Evolutionary conservation across 1,140 invertebrate genomes (phyloP).

Genomic region (Geopemphigus sp.): DNA sequence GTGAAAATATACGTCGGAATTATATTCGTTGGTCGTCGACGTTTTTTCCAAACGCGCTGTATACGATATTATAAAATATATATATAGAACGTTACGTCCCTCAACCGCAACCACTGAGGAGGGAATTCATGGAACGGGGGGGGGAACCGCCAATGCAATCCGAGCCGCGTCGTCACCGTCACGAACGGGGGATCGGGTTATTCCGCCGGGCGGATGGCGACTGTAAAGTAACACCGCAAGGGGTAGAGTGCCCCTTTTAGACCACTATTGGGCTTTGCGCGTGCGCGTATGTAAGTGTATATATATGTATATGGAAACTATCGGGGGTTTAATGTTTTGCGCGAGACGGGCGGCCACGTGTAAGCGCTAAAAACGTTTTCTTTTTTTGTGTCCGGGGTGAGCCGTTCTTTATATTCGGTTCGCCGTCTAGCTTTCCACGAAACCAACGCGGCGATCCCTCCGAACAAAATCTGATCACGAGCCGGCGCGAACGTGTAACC

Average conservation of each 20-base stretch:
- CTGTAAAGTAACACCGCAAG: constrained; percentile 44
- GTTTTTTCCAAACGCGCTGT: too few relatives aligned
- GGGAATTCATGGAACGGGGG: background rate
- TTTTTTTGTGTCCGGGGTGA: background rate
- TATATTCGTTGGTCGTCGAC: too few relatives aligned
- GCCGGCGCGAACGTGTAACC: background rate
- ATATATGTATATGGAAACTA: background rate
- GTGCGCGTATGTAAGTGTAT: background rate
- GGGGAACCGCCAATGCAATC: constrained; percentile 31
- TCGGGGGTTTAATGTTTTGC: constrained; percentile 23
- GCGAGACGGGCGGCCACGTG: constrained; percentile 33
- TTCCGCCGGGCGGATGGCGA: background rate
- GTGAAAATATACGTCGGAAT: too few relatives aligned
- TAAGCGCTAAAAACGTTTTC: constrained; percentile 44
- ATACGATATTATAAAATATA: too few relatives aligned
- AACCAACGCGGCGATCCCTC: too few relatives aligned
- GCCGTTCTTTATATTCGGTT: background rate
- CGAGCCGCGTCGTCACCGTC: constrained; percentile 7
- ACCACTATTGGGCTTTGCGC: constrained; percentile 38
- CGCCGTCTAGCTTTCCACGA: background rate
- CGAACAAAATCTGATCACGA: constrained; percentile 22
- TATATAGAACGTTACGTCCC: too few relatives aligned
- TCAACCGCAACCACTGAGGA: constrained; percentile 38
- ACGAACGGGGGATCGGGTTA: constrained; percentile 31
- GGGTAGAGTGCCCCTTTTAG: constrained; percentile 46